Base-by-base conservation (phyloP, 2,888 invertebrate species). In the Rambutsinella grinnellia region DNA sequence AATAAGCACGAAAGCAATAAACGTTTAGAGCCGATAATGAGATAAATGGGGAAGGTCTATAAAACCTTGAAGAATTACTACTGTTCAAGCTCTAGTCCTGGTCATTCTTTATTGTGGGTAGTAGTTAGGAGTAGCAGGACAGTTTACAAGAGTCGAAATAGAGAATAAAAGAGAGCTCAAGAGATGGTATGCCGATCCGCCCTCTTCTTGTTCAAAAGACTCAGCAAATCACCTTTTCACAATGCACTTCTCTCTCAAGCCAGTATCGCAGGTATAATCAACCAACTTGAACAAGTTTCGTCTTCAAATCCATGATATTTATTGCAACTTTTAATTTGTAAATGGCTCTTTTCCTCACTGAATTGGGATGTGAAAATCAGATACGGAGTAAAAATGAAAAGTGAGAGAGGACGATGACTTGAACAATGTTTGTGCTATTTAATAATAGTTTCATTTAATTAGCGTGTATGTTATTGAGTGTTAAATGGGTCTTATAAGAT, bases 221-320 rank as follows among this genome's bases (percentile, higher is more conserved):
- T 27, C 47, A 51, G 27, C 58, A 65, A 47, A 65, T 58, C 24
- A 47, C 17, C 47, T 51, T 53, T 53, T 49, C 26, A 28, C 46
- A 62, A 60, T 54, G 21, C 27, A 53, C 27, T 21, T 57, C 44
- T 49, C 27, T 19, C 60, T 66, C 46, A 44, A 66, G 66, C n/a
- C n/a, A 61, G 61, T 66, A 74, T 74, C 72, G 65, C 66, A 60
- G 72, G 66, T 74, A 58, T 66, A 74, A 74, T 74, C 72, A 66
- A 74, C 66, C 66, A 74, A 54, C 66, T 53, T 65, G 66, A 74
- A 74, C 72, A 74, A 74, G 72, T 74, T 74, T 65, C 72, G 57
- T 74, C n/a, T n/a, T 72, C 65, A 60, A 74, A 66, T 49, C 27
- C 54, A 60, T 74, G 60, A 74, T n/a, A 74, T 74, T 66, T 66